These are phyloP conservation scores for Oreohelix idahoensis DNA, from an alignment of 1,140 invertebrate genomes.

Conservation along the genomic window DNA sequence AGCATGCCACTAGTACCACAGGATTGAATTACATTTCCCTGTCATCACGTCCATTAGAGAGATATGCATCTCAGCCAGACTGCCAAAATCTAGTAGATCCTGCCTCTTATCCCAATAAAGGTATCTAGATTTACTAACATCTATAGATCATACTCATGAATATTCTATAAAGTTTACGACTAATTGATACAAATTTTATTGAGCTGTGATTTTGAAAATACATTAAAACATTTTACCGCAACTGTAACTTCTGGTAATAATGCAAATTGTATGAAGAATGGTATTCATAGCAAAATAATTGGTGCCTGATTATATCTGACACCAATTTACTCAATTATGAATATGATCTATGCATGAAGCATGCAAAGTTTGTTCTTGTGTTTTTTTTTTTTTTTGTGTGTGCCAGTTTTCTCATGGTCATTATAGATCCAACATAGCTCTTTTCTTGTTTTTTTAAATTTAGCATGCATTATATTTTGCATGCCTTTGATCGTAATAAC, in stretches of 20 bases:
- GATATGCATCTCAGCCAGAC: slow-evolving; percentile 55
- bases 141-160: slow-evolving; percentile 2
- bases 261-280: too few species aligned
- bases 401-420: too few species aligned
- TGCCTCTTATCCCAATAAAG: slow-evolving; percentile 44
- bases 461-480: too few species aligned
- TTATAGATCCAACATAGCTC: too few species aligned
- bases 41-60: slow-evolving; percentile 42
- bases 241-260: too few species aligned
- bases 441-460: too few species aligned
- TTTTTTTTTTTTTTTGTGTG: not conserved
- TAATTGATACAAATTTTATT: not conserved
- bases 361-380: not conserved
- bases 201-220: too few species aligned
- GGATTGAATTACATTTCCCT: slow-evolving; percentile 15
- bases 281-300: too few species aligned
- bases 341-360: slow-evolving; percentile 9
- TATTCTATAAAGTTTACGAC: not conserved
- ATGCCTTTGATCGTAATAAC: too few species aligned
- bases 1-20: slow-evolving; percentile 30
- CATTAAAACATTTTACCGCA: too few species aligned
- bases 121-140: not conserved
- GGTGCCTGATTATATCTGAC: too few species aligned
- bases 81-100: slow-evolving; percentile 54
- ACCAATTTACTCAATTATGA: not conserved